Evolutionary conservation across 2,888 invertebrate species (phyloP).

Genomic region (Hirudinaria manillensis): DNA sequence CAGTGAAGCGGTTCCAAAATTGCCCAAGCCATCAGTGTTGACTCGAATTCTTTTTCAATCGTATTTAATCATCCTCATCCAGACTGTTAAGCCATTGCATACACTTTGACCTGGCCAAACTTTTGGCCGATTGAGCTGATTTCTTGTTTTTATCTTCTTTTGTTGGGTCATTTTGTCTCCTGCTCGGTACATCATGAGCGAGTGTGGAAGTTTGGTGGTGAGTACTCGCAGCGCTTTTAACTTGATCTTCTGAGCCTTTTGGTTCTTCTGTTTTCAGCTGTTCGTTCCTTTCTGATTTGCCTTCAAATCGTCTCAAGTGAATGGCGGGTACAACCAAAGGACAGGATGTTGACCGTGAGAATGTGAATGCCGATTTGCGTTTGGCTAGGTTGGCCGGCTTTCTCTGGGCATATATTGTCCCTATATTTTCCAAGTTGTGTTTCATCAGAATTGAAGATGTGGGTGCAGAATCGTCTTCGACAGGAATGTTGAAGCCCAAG

Average conservation of each 20-base stretch:
- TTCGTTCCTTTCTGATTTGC: not conserved
- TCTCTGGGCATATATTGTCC: slow-evolving; percentile 20
- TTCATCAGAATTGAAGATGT: not conserved
- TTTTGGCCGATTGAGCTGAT: slow-evolving; percentile 23
- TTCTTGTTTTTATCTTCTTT: slow-evolving; percentile 21
- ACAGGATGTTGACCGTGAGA: slow-evolving; percentile 33
- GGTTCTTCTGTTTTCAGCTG: slow-evolving; percentile 15
- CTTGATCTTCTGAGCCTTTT: not conserved
- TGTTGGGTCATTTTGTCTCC: not conserved
- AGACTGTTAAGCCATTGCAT: slow-evolving; percentile 36
- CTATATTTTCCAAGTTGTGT: not conserved
- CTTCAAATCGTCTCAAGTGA: not conserved
- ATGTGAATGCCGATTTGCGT: slow-evolving; percentile 7
- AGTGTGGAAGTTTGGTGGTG: not conserved
- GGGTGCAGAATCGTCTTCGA: not conserved
- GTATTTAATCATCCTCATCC: slow-evolving; percentile 34
- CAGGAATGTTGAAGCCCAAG: not conserved
- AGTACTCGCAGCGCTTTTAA: not conserved
- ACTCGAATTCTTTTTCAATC: no score
- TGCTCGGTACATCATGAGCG: not conserved
- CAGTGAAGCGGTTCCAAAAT: no score
- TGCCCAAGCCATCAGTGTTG: no score
- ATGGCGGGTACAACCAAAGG: slow-evolving; percentile 29
- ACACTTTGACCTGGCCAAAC: slow-evolving; percentile 32
- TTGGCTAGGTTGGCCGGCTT: not conserved